Conservation (phyloP, 2,888 invertebrate genomes). For the Parnassius mnemosyne region DNA sequence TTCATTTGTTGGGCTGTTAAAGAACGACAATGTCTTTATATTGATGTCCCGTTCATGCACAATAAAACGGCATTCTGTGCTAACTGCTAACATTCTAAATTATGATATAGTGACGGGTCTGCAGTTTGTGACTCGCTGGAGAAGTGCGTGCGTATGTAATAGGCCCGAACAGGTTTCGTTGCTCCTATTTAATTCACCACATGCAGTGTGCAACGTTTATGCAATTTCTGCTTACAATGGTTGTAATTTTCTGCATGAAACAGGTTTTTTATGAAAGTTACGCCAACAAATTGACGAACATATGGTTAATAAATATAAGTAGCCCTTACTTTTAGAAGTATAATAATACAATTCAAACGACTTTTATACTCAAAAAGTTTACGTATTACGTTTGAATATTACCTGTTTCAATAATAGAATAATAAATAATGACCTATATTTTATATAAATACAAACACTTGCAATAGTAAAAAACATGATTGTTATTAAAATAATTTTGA, state of each 20-base stretch:
- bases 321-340: constrained; percentile 17
- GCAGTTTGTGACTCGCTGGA: constrained; percentile 62
- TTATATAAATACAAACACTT: too few relatives aligned
- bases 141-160: constrained; percentile 57
- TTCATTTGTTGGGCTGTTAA: constrained; percentile 68
- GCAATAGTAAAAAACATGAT: too few relatives aligned
- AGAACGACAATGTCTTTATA: constrained; percentile 64
- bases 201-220: constrained; percentile 68
- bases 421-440: too few relatives aligned
- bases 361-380: not conserved
- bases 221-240: constrained; percentile 69
- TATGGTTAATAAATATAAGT: constrained; percentile 38
- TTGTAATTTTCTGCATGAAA: constrained; percentile 50
- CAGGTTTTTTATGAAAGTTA: constrained; percentile 43
- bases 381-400: too few relatives aligned
- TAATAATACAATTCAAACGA: not conserved
- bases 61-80: constrained; percentile 68
- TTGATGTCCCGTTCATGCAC: constrained; percentile 59
- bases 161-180: constrained; percentile 68
- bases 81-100: constrained; percentile 71
- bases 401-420: too few relatives aligned
- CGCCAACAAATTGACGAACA: constrained; percentile 37
- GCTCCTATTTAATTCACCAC: constrained; percentile 72
- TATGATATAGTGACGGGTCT: constrained; percentile 57
- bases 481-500: too few relatives aligned